Base-by-base conservation (phyloP, 92 coral and sea anemone species). In the Siderastrea siderea region DNA sequence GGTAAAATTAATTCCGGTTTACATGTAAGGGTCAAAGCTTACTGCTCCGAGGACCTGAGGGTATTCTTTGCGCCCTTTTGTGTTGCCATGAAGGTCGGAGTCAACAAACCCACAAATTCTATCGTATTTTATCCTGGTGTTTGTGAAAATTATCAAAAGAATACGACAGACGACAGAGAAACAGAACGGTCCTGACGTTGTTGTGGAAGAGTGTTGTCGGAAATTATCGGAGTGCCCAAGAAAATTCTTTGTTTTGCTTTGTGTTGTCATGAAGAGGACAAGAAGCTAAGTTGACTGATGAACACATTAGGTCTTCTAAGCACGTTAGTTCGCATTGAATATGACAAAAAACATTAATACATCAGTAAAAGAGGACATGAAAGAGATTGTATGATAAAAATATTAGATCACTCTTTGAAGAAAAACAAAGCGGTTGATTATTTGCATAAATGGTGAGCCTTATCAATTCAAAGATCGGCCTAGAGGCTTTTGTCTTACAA, bases 21-120 rank as follows among this genome's bases (percentile, higher is more conserved):
- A 26, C 38, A 26, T 26, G 38, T 26, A 26, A 26, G 38, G 38
- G 38, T 26, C 38, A 26, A 26, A 26, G 38, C 38, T 26, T 26
- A 26, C 38, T 26, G 38, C 38, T 26, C 44, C 49, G 57, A n/a
- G 55, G 45, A 57, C 72, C 73, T 6, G 6, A 2, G 64, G 84
- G 73, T 19, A 48, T 65, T 79, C 61, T 67, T 63, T 52, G 7
- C 38, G 64, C 49, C 51, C 84, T 49, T 61, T 38, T 38, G 12
- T 50, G 74, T 80, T 80, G 84, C 84, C 11, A 79, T 15, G 73
- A 38, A 49, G 44, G 78, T 6, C 9, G 62, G 5, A n/a, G 7
- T 64, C 44, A 12, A n/a, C 62, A 78, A 17, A 43, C 2, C 16
- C 59, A 26, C 14, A 46, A 58, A 46, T 13, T 59, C 44, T 9